Base-by-base conservation (phyloP, 2,888 invertebrate genomes). In the Leucozona laternaria region DNA sequence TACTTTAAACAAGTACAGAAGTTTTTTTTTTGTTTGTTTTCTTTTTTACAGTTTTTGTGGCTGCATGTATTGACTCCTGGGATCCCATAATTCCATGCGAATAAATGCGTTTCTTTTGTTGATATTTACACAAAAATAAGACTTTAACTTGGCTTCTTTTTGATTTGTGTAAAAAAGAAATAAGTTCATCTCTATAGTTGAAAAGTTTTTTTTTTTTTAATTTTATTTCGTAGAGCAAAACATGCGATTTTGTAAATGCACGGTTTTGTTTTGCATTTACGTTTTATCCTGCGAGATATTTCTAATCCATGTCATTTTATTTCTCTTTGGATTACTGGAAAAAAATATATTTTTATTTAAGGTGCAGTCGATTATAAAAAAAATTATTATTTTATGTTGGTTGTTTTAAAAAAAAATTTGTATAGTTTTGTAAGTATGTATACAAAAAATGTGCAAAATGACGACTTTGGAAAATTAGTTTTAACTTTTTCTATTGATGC, bases 301-400 rank as follows among this genome's bases (percentile, higher is more conserved):
- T 37, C 31, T 40, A 17, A 62, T 55, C 83, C 78, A 75, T 68
- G 72, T 66, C 82, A 60, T 68, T 66, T 72, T 45, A 48, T 79
- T 75, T 75, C 70, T 75, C 73, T 83, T 83, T 83, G 70, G 83
- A 83, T 83, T 83, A 83, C 83, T 83, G 79, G 34, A 83, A 83
- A 75, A 48, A 50, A 83, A 53, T 60, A 17, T 28, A 45, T 62
- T 50, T 43, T 40, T 55, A 40, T 64, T 57, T 64, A 22, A 25
- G 1, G 40, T 17, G 25, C 4, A 7, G 43, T 20, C 1, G n/a
- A 22, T 25, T 11, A 0, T n/a, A 20, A 25, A 20, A 55, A 15
- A 22, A 48, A n/a, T 17, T 17, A 48, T 1, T 25, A 11, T 25
- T 25, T 4, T 53, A 25, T 28, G 7, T 53, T 53, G 7, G 64